These are phyloP conservation scores for Cettia cetti DNA, from an alignment of 2,113 vertebrate species.

Conservation along the genomic window DNA sequence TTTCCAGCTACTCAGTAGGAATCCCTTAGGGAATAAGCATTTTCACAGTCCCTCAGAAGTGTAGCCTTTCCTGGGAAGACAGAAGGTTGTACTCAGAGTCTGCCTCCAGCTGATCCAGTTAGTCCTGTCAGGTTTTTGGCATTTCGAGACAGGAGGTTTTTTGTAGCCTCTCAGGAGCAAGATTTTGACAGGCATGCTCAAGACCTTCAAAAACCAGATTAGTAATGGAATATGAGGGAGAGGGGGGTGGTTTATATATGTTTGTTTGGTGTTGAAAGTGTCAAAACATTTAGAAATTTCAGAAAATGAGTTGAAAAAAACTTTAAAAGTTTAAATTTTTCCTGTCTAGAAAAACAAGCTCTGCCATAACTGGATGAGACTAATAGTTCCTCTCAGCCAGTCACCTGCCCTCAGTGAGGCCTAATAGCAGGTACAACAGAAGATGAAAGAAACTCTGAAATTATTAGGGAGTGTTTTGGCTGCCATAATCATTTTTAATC, in stretches of 20 bases:
- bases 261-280: background rate
- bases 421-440: background rate
- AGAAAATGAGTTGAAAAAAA: background rate
- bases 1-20: background rate
- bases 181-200: background rate
- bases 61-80: background rate
- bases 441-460: background rate
- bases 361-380: background rate
- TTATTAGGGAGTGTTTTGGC: background rate
- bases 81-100: background rate
- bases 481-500: background rate
- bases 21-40: background rate
- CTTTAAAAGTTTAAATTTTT: background rate
- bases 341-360: background rate
- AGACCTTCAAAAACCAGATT: background rate
- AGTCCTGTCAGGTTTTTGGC: background rate
- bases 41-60: background rate
- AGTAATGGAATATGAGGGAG: background rate
- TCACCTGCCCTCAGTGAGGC: background rate
- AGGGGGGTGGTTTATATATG: fast-evolving
- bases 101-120: background rate
- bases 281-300: background rate
- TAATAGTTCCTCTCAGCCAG: background rate
- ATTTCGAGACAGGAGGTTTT: background rate
- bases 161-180: background rate